These are phyloP conservation scores for Uria aalge DNA, from an alignment of 2,113 vertebrate species.

Conservation along the genomic window DNA sequence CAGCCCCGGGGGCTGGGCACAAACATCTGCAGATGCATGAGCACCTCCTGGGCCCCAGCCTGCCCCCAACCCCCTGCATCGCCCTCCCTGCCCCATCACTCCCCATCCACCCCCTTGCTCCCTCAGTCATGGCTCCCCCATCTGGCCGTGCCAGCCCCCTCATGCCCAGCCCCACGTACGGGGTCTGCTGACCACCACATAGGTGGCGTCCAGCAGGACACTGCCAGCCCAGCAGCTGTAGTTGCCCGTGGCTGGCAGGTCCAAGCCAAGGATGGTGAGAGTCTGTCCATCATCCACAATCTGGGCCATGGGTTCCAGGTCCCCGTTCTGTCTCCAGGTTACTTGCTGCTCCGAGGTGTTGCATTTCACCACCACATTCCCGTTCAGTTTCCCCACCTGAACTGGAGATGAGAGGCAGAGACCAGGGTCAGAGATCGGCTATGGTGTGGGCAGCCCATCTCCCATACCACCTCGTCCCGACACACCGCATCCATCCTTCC, in stretches of 20 bases:
- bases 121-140: rapidly evolving
- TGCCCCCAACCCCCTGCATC: background rate
- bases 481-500: no score
- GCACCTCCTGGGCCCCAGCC: background rate
- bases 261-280: constrained; percentile 18
- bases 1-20: rapidly evolving
- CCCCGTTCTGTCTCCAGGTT: background rate
- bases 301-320: background rate
- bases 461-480: rapidly evolving
- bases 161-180: background rate
- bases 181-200: background rate
- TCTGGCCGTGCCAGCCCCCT: rapidly evolving
- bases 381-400: background rate
- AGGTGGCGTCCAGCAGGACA: background rate
- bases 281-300: background rate
- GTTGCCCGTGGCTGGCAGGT: constrained; percentile 15
- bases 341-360: background rate
- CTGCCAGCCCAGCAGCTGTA: constrained; percentile 43
- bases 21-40: rapidly evolving
- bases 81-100: no score
- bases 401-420: background rate
- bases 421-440: background rate
- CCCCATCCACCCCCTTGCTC: background rate
- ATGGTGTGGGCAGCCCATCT: background rate
- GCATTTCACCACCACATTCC: background rate